Evolutionary conservation across 2,113 vertebrate genomes (phyloP).

Genomic region (Anarhynchus alexandrinus): DNA sequence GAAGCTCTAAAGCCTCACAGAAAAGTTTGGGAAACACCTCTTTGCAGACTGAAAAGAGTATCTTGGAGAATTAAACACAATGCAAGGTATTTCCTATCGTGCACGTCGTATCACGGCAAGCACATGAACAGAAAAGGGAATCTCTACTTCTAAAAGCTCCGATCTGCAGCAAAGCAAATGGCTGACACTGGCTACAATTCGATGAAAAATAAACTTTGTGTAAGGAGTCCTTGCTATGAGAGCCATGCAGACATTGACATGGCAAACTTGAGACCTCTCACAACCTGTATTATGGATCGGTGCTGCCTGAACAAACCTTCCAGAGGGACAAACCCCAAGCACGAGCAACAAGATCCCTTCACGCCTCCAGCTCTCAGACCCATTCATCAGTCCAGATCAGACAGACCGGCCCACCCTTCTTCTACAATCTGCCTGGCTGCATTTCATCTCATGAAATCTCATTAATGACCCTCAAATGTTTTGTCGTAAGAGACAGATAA

Average conservation of each 20-base stretch:
- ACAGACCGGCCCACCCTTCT: background rate
- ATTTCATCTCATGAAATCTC: background rate
- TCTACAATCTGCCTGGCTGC: background rate
- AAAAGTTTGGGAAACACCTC: background rate
- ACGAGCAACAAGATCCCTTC: background rate
- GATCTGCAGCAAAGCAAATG: fast-evolving
- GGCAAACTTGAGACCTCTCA: background rate
- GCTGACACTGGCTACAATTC: background rate
- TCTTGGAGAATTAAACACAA: background rate
- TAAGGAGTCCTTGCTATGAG: background rate
- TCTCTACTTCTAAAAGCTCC: background rate
- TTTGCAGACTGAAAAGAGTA: background rate
- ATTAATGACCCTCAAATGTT: background rate
- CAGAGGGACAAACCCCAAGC: background rate
- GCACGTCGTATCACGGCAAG: fast-evolving
- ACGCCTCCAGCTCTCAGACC: background rate
- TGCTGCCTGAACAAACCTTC: background rate
- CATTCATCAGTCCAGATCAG: background rate
- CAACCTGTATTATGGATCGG: background rate
- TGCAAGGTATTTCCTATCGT: background rate
- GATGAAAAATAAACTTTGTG: background rate
- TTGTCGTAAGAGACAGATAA: background rate
- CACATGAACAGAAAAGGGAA: background rate
- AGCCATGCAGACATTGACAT: too few species aligned
- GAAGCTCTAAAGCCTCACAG: background rate